Evolutionary conservation across 2,113 vertebrate species (phyloP).

Genomic region (Crotophaga sulcirostris): DNA sequence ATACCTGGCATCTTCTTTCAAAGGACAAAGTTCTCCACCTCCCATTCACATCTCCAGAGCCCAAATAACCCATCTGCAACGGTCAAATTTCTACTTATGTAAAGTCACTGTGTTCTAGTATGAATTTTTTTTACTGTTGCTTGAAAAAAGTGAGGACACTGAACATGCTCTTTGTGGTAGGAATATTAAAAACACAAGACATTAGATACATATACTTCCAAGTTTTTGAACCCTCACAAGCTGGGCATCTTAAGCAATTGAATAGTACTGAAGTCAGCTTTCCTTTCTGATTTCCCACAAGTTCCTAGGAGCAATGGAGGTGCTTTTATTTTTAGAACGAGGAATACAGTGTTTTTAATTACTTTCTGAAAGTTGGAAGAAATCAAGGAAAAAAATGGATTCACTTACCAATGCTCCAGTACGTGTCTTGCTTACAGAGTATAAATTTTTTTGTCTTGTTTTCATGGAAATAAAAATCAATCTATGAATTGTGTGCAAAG

Average conservation of each 20-base stretch:
- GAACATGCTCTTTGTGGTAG: background rate
- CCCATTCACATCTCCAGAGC: background rate
- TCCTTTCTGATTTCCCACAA: background rate
- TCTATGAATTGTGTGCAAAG: background rate
- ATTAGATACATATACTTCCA: background rate
- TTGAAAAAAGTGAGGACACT: background rate
- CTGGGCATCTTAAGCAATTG: background rate
- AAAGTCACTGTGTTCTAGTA: rapidly evolving
- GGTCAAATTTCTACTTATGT: background rate
- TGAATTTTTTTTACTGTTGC: background rate
- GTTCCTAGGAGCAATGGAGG: background rate
- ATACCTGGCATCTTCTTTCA: background rate
- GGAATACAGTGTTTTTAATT: background rate
- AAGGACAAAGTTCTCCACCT: background rate
- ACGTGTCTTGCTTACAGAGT: background rate
- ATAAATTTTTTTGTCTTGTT: background rate
- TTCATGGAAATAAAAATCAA: constrained; percentile 2
- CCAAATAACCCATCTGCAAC: background rate
- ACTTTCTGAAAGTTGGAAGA: background rate
- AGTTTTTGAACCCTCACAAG: background rate
- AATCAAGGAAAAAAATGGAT: background rate
- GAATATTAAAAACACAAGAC: background rate
- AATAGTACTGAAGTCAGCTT: background rate
- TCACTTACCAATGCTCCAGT: background rate
- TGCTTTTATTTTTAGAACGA: background rate